These are phyloP conservation scores for Delphinapterus leucas DNA, from an alignment of 2,113 vertebrate genomes.

Conservation along the genomic window DNA sequence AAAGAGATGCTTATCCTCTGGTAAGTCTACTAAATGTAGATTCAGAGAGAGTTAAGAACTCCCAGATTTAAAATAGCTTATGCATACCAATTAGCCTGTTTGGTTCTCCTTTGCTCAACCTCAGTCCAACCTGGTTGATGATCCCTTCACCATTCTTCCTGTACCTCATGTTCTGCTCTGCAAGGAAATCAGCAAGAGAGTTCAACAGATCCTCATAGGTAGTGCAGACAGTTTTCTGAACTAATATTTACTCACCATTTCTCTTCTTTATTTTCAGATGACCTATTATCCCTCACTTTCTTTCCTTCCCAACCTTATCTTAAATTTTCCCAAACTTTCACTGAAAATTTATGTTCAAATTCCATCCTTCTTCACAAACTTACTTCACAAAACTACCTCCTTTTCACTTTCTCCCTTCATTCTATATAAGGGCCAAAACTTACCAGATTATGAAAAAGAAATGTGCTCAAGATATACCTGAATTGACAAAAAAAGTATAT, in stretches of 20 bases:
- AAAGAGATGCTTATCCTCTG: background rate
- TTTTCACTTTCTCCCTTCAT: background rate
- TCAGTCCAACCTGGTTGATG: background rate
- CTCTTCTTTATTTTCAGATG: background rate
- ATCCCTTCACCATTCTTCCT: background rate
- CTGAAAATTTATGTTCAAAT: background rate
- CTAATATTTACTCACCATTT: background rate
- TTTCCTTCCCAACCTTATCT: background rate
- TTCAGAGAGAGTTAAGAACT: background rate
- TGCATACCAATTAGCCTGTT: background rate
- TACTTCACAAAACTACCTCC: background rate
- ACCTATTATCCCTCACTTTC: background rate
- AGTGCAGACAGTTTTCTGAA: background rate
- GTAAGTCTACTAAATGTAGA: background rate
- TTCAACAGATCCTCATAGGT: rapidly evolving
- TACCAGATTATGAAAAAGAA: background rate
- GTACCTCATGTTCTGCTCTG: rapidly evolving
- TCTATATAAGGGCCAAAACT: background rate
- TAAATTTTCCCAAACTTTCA: background rate
- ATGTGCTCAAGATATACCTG: background rate
- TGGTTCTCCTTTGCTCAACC: rapidly evolving
- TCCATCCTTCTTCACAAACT: background rate
- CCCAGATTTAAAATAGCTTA: background rate
- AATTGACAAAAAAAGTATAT: background rate
- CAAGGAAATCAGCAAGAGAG: too few species aligned